A percentile compares a stretch with the other conserved stretches of the same genome.
Conservation (phyloP, 2,113 vertebrate genomes). For the Sprattus sprattus region DNA sequence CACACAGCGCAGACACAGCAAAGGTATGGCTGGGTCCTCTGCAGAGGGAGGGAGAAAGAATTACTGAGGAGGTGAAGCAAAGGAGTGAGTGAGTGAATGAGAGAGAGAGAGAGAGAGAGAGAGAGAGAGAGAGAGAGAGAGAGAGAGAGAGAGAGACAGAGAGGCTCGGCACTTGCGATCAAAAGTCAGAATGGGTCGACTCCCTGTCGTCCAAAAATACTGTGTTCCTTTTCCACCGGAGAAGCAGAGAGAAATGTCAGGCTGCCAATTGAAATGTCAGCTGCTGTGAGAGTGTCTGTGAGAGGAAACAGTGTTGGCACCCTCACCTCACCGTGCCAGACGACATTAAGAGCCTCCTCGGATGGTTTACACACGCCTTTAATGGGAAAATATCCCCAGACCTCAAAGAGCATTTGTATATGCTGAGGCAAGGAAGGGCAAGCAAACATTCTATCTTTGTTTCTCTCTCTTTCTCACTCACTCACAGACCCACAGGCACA, state of each 20-base stretch:
- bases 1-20: background rate
- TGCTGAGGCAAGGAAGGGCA: background rate
- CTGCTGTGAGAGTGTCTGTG: conserved; percentile 22
- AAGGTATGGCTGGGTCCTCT: background rate
- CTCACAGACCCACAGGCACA: background rate
- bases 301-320: background rate
- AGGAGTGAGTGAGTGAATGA: background rate
- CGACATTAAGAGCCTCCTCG: conserved; percentile 7
- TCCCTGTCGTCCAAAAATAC: conserved; percentile 34
- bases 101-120: background rate
- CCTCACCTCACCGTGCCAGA: conserved; percentile 12
- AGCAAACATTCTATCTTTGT: background rate
- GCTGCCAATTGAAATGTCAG: conserved; percentile 40
- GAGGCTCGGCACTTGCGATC: background rate
- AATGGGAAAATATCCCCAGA: conserved; percentile 13
- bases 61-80: background rate
- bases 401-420: background rate
- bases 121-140: background rate
- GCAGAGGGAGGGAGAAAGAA: background rate
- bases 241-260: conserved; percentile 41
- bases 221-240: conserved; percentile 5
- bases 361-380: conserved; percentile 22
- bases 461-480: background rate
- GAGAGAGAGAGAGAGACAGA: background rate
- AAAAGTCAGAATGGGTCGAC: background rate